Base-by-base conservation (phyloP, 2,888 invertebrate genomes). In the Phyto melanocephala region DNA sequence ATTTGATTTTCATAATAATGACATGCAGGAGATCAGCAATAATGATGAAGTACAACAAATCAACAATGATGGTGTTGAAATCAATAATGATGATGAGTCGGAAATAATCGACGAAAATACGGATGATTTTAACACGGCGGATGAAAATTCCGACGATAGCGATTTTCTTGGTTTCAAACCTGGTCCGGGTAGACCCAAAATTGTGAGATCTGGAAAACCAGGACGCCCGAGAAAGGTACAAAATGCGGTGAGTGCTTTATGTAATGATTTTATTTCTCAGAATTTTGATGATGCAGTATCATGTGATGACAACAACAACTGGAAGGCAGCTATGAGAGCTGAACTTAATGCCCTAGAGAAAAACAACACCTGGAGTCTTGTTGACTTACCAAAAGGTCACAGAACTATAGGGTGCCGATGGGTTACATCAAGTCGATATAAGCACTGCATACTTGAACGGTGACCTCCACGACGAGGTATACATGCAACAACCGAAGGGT, bases 371-470 rank as follows among this genome's bases (percentile, higher is more conserved):
- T 85, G 85, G 83, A 4, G 8, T 20, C 50, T 82, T 8, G 74
- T 70, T 5, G 81, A 84, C 63, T 72, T 84, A 42, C 83, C 80
- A 17, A 13, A 20, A n/a, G 72, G 68, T 60, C 65, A 80, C 13
- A 72, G 17, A 50, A 62, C 83, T 17, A 84, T 84, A 56, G 67
- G 70, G 0, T 74, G 75, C 24, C 84, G 63, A 40, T 85, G 84
- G 83, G 84, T 84, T 85, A 13, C 83, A 84, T 54, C 85, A 84
- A 10, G 63, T 84, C 54, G 84, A 84, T 54, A 78, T 85, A 15
- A 60, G 67, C 17, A 76, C 82, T 17, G 84, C 82, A 15, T 85
- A 84, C 54, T 58, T 84, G 15, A 81, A 84, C 20, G 68, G 83
- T 10, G 78, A 82, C 13, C 24, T 85, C n/a, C n/a, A 68, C 6